Evolutionary conservation across 2,113 vertebrate genomes (phyloP).

Genomic region (Morphnarchus princeps): DNA sequence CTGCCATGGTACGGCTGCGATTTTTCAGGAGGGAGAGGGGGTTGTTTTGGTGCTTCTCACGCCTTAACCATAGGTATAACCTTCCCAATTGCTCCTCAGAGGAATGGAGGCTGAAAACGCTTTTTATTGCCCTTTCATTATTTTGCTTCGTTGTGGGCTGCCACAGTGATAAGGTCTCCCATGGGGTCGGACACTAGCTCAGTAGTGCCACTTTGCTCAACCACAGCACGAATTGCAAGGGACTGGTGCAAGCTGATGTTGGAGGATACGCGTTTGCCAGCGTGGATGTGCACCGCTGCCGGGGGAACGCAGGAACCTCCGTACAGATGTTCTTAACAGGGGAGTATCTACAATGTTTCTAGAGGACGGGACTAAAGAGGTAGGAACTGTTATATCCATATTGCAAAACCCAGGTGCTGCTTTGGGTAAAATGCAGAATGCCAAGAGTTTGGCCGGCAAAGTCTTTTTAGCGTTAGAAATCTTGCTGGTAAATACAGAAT

Average conservation of each 20-base stretch:
- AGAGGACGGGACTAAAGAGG: not conserved
- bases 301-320: not conserved
- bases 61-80: not conserved
- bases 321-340: not conserved
- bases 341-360: not conserved
- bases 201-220: not conserved
- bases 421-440: not conserved
- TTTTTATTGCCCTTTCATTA: not conserved
- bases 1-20: not conserved
- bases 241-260: not conserved
- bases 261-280: not conserved
- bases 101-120: not conserved
- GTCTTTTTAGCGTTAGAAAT: not conserved
- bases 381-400: not conserved
- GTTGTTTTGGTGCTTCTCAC: not conserved
- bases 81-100: not conserved
- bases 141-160: not conserved
- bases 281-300: rapidly evolving
- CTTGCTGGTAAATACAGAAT: not conserved
- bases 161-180: not conserved
- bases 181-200: not conserved
- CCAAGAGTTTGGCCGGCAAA: not conserved
- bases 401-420: not conserved
- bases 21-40: not conserved
- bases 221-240: not conserved